Evolutionary conservation across 2,797 vertebrate species (phyloP).

Genomic region (Mus spretus): DNA sequence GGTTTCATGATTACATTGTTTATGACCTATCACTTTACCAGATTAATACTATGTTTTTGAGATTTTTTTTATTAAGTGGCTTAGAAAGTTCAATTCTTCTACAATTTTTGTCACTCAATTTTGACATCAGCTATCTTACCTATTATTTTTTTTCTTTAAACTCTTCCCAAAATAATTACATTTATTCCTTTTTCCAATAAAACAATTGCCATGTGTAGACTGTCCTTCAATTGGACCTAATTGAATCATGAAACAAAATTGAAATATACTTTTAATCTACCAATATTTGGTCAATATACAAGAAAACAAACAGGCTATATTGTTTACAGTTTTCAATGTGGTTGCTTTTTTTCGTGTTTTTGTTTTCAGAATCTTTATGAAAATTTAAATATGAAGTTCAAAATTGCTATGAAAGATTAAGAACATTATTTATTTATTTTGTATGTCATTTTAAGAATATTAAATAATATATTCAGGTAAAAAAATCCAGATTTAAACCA

Average conservation of each 20-base stretch:
- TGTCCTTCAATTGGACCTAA: not conserved
- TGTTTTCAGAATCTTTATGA: not conserved
- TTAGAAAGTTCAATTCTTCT: slow-evolving; percentile 30
- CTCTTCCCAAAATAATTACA: not conserved
- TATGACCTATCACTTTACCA: not conserved
- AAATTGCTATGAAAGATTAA: not conserved
- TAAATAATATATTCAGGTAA: slow-evolving; percentile 3
- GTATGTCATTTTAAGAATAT: slow-evolving; percentile 41
- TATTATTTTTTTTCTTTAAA: not conserved
- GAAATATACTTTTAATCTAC: not conserved
- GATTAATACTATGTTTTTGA: not conserved
- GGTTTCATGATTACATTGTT: not conserved
- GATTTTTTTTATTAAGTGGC: not conserved
- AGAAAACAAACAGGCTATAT: not conserved
- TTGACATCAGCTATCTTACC: not conserved
- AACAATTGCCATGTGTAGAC: not conserved
- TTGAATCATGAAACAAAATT: not conserved
- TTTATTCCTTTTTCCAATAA: not conserved
- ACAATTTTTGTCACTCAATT: not conserved
- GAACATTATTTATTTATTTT: slow-evolving; percentile 20
- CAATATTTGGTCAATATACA: not conserved
- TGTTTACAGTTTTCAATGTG: not conserved
- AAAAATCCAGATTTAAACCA: slow-evolving; percentile 25
- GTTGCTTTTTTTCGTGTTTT: not conserved
- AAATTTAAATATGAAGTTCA: not conserved